These are phyloP conservation scores for Ladona fulva DNA, from an alignment of 1,140 invertebrate genomes.

Conservation along the genomic window DNA sequence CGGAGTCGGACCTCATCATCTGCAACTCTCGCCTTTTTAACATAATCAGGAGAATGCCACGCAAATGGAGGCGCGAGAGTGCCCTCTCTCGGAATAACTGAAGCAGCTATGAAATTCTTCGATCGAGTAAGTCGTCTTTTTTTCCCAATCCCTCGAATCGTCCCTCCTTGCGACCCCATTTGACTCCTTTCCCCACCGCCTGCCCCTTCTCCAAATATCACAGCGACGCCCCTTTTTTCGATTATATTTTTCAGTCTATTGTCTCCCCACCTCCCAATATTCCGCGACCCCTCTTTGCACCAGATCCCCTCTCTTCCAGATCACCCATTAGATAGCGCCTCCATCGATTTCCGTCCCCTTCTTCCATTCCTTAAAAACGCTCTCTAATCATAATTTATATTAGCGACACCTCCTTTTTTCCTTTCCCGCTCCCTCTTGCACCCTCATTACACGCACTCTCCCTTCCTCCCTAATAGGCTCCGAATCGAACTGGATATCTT, in stretches of 20 bases:
- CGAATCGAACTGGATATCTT: too few species aligned
- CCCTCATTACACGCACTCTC: too few species aligned
- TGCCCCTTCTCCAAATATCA: neutral
- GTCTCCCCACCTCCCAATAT: neutral
- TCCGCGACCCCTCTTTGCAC: neutral
- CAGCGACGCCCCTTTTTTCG: neutral
- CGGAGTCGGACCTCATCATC: too few species aligned
- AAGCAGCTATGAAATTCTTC: too few species aligned
- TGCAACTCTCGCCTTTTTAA: too few species aligned
- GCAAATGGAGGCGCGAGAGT: too few species aligned
- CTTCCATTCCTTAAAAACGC: neutral
- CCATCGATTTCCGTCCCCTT: neutral
- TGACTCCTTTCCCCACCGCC: neutral
- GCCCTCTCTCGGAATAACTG: too few species aligned
- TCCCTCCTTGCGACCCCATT: neutral
- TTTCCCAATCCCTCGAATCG: too few species aligned
- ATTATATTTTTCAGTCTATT: conserved; percentile 5
- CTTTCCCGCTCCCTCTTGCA: too few species aligned
- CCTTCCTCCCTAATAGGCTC: too few species aligned
- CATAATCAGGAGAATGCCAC: too few species aligned
- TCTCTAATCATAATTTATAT: conserved; percentile 9
- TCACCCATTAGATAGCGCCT: neutral
- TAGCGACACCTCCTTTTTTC: neutral
- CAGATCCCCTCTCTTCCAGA: neutral
- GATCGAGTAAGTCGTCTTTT: too few species aligned